Percentiles rank a stretch among this genome's conserved stretches.
Conservation (phyloP, 2,113 vertebrate species). For the Callorhinus ursinus region DNA sequence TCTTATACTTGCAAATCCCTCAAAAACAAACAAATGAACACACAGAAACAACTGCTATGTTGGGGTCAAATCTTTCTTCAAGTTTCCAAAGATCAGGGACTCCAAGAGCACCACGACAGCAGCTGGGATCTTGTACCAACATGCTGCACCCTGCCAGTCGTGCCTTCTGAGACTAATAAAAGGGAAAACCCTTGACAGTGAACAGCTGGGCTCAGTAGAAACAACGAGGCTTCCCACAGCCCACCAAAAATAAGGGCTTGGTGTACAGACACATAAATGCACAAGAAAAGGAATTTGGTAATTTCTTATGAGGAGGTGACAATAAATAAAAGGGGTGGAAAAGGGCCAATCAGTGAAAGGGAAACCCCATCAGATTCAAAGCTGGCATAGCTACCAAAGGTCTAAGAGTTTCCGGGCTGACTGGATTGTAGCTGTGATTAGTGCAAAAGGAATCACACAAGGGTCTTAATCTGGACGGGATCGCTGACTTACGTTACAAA, state of each 20-base stretch:
- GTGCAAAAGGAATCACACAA: not conserved
- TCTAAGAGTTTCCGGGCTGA: not conserved
- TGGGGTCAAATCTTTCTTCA: slow-evolving; percentile 72
- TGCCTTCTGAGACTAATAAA: slow-evolving; percentile 85
- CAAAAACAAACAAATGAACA: slow-evolving; percentile 65
- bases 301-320: not conserved
- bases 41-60: slow-evolving; percentile 59
- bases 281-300: not conserved
- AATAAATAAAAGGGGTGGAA: not conserved
- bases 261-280: not conserved
- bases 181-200: slow-evolving; percentile 84
- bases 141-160: slow-evolving; percentile 68
- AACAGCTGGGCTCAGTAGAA: slow-evolving; percentile 84
- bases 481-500: not conserved
- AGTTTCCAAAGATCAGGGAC: slow-evolving; percentile 79
- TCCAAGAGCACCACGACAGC: slow-evolving; percentile 69
- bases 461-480: not conserved
- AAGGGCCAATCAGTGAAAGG: not conserved
- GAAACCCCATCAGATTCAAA: not conserved
- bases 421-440: not conserved
- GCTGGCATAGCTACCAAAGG: not conserved
- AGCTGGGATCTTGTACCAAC: slow-evolving; percentile 84
- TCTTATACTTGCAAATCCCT: not conserved
- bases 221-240: slow-evolving; percentile 60
- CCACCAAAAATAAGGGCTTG: slow-evolving; percentile 60